Evolutionary conservation across 1,140 invertebrate species (phyloP), one percentile per base, ranked within the genome.

Genomic region (Eubasilissa regina): DNA sequence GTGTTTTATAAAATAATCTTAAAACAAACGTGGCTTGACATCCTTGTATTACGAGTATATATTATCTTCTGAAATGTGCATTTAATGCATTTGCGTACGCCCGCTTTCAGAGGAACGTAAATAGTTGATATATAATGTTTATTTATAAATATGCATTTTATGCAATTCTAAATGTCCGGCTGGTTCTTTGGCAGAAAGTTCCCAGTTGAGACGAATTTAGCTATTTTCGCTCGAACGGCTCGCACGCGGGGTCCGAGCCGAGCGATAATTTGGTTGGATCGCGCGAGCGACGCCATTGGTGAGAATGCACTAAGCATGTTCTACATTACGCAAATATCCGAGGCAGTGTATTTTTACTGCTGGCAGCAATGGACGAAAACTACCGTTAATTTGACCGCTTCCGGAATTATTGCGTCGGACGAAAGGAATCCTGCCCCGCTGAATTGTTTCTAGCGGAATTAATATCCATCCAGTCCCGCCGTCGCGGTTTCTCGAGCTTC

Each of bases 251-350:
- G 25, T 44, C n/a, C 15, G 62, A 64, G 62, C 35, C 62, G 62
- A 11, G n/a, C 13, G n/a, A 66, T n/a, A 47, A 44, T 66, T 66
- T 15, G 25, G 62, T 66, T 44, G 60, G n/a, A 64, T 25, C 19
- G 11, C 12, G 55, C 62, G 25, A 7, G 10, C 53, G 53, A 0
- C n/a, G n/a, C 62, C 35, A 44, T 66, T 66, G 62, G 62, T 15
- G 62, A 66, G 62, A 66, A 66, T 66, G 62, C 62, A 66, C 62
- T 66, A 21, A 58, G 19, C 60, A 64, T 64, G 44, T 68, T 68
- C 44, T 17, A 51, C 66, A 70, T 70, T 17, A 51, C 47, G 47
- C 45, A 35, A 70, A 70, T 68, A 68, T 45, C 15, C 44, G 43
- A 4, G 44, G 60, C 43, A 13, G 62, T n/a, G 47, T 70, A 70